Base-by-base conservation (phyloP, 2,797 vertebrate genomes). In the Psittacula echo region DNA sequence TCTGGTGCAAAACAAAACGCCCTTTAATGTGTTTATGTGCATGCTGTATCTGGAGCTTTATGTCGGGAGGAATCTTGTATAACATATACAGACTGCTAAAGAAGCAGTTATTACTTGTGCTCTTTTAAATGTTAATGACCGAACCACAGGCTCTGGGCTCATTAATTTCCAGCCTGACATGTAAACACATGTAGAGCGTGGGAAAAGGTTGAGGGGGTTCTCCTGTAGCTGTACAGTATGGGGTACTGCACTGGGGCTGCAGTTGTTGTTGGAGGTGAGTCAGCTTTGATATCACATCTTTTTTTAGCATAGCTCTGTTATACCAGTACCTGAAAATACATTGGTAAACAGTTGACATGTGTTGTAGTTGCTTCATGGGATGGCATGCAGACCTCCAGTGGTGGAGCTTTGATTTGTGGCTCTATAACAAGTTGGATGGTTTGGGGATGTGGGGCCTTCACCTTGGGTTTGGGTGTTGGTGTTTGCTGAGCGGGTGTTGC, bases 241-340 rank as follows among this genome's bases (percentile, higher is more conserved):
- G 65, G 1, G 3, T 26, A 3, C 32, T 14, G 47, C 72, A 0
- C 41, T 29, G 44, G 48, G 44, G 37, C 42, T 0, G 1, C 71
- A 0, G 41, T 18, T 87, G 51, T 78, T 47, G 15, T 13, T 70
- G 77, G 78, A 74, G 70, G 75, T 92, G 95, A 96, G 74, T 95
- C 94, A 93, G 95, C 86, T 85, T 85, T 50, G 81, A 90, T 89
- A 87, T 61, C 4, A 45, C 39, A 72, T 53, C 90, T 82, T 86
- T 93, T 94, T 95, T 90, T 94, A 86, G 87, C 47, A 0, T 15
- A 23, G 90, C 50, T 73, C 2, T 72, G 27, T 72, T 90, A 39
- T 34, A 44, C 13, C 71, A 58, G 41, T 19, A 64, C 75, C 80
- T 85, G 87, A 30, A 85, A 93, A 85, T 34, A 56, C 56, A 67